These are phyloP conservation scores for Ranitomeya variabilis DNA, from an alignment of 2,113 vertebrate species.

Conservation along the genomic window DNA sequence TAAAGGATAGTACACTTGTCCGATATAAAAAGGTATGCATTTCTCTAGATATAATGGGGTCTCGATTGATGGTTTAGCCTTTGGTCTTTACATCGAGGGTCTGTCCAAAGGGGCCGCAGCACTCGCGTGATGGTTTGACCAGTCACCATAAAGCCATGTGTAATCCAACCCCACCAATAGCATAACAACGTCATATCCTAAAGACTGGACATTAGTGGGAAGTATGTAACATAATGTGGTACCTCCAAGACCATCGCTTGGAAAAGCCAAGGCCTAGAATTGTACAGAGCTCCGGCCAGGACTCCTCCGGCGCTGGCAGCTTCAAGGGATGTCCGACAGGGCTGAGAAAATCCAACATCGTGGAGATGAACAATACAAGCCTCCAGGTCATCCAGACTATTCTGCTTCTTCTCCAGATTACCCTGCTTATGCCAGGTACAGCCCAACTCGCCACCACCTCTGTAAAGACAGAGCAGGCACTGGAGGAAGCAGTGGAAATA, in stretches of 20 bases:
- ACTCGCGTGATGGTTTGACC: no score
- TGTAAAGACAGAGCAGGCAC: constrained; percentile 60
- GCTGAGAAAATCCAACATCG: constrained; percentile 79
- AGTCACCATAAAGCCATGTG: no score
- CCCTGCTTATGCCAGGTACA: constrained; percentile 86
- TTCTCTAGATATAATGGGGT: no score
- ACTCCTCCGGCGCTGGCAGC: constrained; percentile 91
- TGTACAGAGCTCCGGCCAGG: constrained; percentile 88
- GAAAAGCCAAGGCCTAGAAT: constrained; percentile 79
- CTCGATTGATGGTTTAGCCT: no score
- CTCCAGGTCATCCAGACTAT: constrained; percentile 84
- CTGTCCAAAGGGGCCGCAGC: no score
- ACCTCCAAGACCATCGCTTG: constrained; percentile 85
- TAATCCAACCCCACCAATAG: no score
- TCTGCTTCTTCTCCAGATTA: constrained; percentile 79
- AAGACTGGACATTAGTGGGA: no score
- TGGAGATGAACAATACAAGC: constrained; percentile 85
- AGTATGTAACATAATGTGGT: constrained; percentile 28
- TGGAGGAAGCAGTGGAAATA: not conserved
- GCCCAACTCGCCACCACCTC: constrained; percentile 92
- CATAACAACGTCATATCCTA: no score
- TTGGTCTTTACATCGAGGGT: no score
- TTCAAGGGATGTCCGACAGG: constrained; percentile 75
- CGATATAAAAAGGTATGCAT: no score
- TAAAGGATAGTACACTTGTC: no score